Evolutionary conservation across 2,113 vertebrate genomes (phyloP), one percentile per base, ranked within the genome.

Genomic region (Pseudois nayaur): DNA sequence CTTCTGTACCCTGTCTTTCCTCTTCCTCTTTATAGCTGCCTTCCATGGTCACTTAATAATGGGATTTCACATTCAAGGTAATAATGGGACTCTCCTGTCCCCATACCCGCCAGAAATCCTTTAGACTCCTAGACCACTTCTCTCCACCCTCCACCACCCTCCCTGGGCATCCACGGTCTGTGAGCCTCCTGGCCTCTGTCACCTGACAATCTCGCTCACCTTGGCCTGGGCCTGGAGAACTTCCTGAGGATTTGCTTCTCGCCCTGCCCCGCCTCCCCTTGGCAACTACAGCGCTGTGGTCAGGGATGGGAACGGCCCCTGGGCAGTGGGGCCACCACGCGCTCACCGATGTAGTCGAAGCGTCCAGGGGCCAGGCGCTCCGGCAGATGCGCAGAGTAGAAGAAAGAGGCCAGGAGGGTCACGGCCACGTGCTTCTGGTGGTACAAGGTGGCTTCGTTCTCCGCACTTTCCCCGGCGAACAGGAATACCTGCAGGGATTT

Each of bases 291-390:
- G 1, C 4, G 6, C 27, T 16, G 43, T 16, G 1, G 1, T 33
- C 59, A 27, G 50, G 57, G 59, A 16, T 19, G 40, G 27, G 29
- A 36, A 11, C 1, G n/a, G 29, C 31, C 79, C 50, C 57, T 17
- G 13, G 52, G 36, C 23, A 21, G 54, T 23, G 2, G 31, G 57
- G 21, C 9, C 7, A 0, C 27, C 8, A 57, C 0, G 2, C 4
- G 36, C 99, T 99, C 86, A 99, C 99, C 99, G 0, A 99, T 98
- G 52, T 99, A 99, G 98, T 99, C 99, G 0, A 99, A 99, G 97
- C 98, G 97, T 6, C 99, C 99, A 0, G 99, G 99, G 0, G 99
- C 99, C 62, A 99, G 99, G 23, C 99, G 98, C 98, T 99, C 99
- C 0, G 99, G 99, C 93, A 99, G 98, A 88, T 99, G 99, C 1